Evolutionary conservation across 2,888 invertebrate genomes (phyloP), one percentile per base, ranked within the genome.

Genomic region (Selenia dentaria): DNA sequence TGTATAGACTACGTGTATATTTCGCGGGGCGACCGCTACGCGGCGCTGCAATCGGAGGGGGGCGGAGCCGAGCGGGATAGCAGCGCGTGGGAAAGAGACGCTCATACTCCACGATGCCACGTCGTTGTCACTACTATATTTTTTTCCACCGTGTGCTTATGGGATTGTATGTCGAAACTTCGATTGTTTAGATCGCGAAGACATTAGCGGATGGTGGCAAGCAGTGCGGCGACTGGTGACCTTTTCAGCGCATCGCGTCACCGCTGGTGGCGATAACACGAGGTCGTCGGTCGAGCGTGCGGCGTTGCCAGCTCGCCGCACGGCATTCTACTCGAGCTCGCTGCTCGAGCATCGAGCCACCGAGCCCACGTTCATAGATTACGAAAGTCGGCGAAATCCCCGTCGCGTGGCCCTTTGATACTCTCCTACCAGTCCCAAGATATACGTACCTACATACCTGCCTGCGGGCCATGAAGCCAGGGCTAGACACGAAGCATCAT

Each of bases 241-340:
- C 91, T 90, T 85, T 89, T 76, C 71, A 73, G 66, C 64, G 71
- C 76, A 77, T 78, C 84, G 76, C 81, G 80, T 78, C 84, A 78
- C 74, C 75, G 79, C 81, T 79, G 74, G 73, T 68, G 74, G 81
- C 82, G 87, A 87, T 86, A 83, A 79, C 79, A 68, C 80, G 86
- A 86, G 85, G 89, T 84, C 86, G 88, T 85, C 85, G 85, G 77
- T 83, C 81, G 78, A 66, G 69, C 57, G 75, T 58, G 86, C 87
- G 79, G 63, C 82, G 88, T 89, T 89, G 87, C 89, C 84, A 83
- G 76, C 73, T 69, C 83, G 78, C 71, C 9, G 24, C 55, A 59
- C 68, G 70, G 71, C 72, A 77, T 76, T 79, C 78, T 61, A 63
- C 71, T 74, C 36, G 16, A 83, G 76, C 73, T 69, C 83, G 77